Evolutionary conservation across 2,113 vertebrate species (phyloP).

Genomic region (Marcusenius ussheri): DNA sequence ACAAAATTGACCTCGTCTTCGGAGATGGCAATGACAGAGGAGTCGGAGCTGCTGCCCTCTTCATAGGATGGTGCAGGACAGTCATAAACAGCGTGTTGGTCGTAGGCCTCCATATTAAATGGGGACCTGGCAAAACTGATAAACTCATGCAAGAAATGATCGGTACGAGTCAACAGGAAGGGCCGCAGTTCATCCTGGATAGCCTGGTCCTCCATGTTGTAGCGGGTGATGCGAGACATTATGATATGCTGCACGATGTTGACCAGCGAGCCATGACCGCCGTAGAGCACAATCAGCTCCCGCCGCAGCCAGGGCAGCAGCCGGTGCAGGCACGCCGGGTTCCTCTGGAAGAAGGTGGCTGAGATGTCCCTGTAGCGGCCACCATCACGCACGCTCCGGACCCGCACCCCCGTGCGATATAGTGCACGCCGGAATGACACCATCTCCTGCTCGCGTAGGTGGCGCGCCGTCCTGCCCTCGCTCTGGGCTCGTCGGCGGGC

Average conservation of each 20-base stretch:
- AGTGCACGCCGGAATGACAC: slow-evolving; percentile 70
- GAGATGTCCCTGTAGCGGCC: slow-evolving; percentile 71
- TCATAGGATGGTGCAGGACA: slow-evolving; percentile 62
- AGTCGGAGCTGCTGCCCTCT: slow-evolving; percentile 65
- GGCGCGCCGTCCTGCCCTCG: slow-evolving; percentile 52
- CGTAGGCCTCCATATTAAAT: slow-evolving; percentile 76
- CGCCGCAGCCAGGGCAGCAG: slow-evolving; percentile 78
- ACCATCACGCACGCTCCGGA: slow-evolving; percentile 64
- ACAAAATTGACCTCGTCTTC: slow-evolving; percentile 59
- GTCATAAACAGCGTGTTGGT: slow-evolving; percentile 78
- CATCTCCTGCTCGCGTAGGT: slow-evolving; percentile 68
- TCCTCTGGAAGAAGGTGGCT: slow-evolving; percentile 71
- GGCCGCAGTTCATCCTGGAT: slow-evolving; percentile 76
- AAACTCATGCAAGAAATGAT: slow-evolving; percentile 86
- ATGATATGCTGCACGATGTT: slow-evolving; percentile 80
- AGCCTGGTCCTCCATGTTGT: slow-evolving; percentile 70
- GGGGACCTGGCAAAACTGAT: slow-evolving; percentile 77
- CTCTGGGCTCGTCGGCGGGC: slow-evolving; percentile 50
- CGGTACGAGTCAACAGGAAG: slow-evolving; percentile 73
- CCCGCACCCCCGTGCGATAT: slow-evolving; percentile 66
- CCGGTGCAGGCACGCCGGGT: slow-evolving; percentile 70
- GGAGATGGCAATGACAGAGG: slow-evolving; percentile 83
- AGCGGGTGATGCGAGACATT: slow-evolving; percentile 66
- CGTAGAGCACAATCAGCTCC: slow-evolving; percentile 79
- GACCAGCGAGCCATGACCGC: slow-evolving; percentile 69